Evolutionary conservation across 2,888 invertebrate species (phyloP), one percentile per base, ranked within the genome.

Genomic region (Hipparchia semele): DNA sequence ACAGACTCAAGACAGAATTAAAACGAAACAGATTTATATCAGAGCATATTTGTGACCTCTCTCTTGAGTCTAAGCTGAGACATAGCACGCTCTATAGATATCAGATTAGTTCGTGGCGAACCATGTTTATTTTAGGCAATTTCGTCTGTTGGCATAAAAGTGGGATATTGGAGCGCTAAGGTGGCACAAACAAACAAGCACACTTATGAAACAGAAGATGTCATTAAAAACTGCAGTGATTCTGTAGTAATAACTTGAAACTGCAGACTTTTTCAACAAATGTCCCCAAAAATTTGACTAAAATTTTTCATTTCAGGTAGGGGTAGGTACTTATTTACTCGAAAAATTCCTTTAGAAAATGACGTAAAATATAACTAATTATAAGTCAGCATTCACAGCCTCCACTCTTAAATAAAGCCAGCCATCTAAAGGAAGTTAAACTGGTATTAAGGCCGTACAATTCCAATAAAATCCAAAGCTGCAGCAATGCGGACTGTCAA

Each of bases 401-500:
- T 51, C 69, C 67, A 53, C 66, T 60, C 71, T 46, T 61, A 71
- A 71, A 71, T 60, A 71, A 71, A 68, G 68, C 45, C 53, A 65
- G 62, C 65, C 49, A 66, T 56, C 68, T 68, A 59, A 65, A 65
- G 60, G 69, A 66, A 74, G 68, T 73, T 68, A 59, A 71, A 71
- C 73, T 67, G 70, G 73, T 73, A 70, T 72, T 70, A 72, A 75
- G 73, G 71, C 75, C 75, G 70, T 77, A 75, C 76, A 76, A 76
- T 79, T 79, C 78, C 79, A 80, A 80, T 79, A 79, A 78, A 79
- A 76, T 75, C 74, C 75, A 74, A 76, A 76, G 75, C 77, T 83
- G 84, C 82, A 85, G 87, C 89, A 83, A 86, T 89, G 89, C 86
- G 87, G 88, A 89, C 92, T 90, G 92, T 90, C 92, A 92, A 92